phyloP scores from a whole-genome alignment of 92 coral and sea anemone genomes.

The Metridium senile region DNA sequence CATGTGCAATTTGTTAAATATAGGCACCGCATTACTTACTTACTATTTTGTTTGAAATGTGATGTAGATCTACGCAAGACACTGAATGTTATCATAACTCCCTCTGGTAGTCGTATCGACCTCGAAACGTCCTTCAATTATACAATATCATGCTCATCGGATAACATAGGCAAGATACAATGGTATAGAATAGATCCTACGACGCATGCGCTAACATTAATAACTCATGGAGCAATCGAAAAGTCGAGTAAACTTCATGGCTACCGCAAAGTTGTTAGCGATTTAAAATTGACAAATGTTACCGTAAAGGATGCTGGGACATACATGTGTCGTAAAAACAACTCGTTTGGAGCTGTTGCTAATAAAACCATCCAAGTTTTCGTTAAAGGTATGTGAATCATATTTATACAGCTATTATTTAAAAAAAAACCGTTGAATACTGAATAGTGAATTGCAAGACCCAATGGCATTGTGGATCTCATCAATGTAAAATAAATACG shows the following conservation, averaged over 20 bases:
- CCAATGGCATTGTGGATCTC: too few relatives aligned
- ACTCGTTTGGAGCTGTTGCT: slow-evolving; percentile 29
- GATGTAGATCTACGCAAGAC: too few relatives aligned
- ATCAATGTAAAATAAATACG: background rate
- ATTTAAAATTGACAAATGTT: slow-evolving; percentile 36
- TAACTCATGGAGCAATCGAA: too few relatives aligned
- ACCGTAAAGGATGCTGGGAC: slow-evolving; percentile 56
- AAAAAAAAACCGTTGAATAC: too few relatives aligned
- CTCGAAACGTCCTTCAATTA: slow-evolving; percentile 35
- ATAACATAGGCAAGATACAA: slow-evolving; percentile 27
- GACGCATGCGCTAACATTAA: slow-evolving; percentile 3
- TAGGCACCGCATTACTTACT: too few relatives aligned
- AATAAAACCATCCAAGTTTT: slow-evolving; percentile 38
- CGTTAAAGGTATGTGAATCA: slow-evolving; percentile 55
- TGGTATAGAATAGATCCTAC: slow-evolving; percentile 58
- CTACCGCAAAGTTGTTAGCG: too few relatives aligned
- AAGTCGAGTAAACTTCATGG: too few relatives aligned
- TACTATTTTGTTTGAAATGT: too few relatives aligned
- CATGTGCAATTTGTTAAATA: too few relatives aligned
- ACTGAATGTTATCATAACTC: too few relatives aligned
- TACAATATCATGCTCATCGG: slow-evolving; percentile 38
- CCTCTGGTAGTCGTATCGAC: too few relatives aligned
- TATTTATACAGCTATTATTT: background rate
- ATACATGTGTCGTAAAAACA: slow-evolving; percentile 70
- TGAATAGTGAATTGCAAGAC: too few relatives aligned